phyloP scores from a whole-genome alignment of 2,797 vertebrate species.

The Luscinia megarhynchos region DNA sequence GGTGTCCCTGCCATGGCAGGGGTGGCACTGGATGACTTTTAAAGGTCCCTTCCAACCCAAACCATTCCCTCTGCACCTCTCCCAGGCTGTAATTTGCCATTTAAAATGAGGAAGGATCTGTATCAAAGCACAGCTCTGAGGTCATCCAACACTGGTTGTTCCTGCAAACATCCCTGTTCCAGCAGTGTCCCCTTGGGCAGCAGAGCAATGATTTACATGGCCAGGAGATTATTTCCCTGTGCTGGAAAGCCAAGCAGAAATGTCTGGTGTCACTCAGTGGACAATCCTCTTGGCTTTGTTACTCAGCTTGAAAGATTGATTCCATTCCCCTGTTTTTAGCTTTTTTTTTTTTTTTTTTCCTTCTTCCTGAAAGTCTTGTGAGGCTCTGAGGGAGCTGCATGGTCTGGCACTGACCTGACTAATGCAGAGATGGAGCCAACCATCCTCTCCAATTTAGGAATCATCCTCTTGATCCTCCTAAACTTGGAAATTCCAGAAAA shows the following conservation, averaged over 20 bases:
- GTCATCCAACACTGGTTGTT: background rate
- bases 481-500: background rate
- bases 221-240: background rate
- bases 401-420: background rate
- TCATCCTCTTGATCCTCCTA: background rate
- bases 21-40: accelerated
- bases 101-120: background rate
- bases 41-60: accelerated
- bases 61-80: background rate
- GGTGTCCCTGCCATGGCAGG: background rate
- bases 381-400: background rate
- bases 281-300: background rate
- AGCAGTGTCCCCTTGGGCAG: background rate
- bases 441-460: background rate
- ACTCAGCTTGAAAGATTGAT: background rate
- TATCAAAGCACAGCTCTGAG: background rate
- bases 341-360: background rate
- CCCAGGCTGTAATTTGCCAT: background rate
- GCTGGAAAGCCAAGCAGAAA: background rate
- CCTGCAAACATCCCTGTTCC: background rate
- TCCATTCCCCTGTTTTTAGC: background rate
- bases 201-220: background rate
- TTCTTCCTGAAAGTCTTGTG: background rate
- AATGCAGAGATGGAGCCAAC: background rate
- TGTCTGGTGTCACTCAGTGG: background rate